Base-by-base conservation (phyloP, 2,888 invertebrate genomes). In the Volucella inanis region DNA sequence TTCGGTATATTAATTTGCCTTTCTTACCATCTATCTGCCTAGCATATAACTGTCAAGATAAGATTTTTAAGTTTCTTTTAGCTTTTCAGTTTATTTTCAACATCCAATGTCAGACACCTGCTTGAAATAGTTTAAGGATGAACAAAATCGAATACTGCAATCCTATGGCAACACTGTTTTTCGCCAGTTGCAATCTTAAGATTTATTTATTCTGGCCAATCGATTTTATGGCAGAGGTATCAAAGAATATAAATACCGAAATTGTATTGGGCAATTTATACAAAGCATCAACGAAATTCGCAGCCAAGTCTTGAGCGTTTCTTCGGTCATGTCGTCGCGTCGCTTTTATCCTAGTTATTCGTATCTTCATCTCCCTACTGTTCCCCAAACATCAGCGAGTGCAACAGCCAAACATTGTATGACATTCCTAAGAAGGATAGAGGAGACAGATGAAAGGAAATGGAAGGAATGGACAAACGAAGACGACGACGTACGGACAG, bases 351-450 rank as follows among this genome's bases (percentile, higher is more conserved):
- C 12, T 39, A 64, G 54, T 38, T 55, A 70, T 31, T 62, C 59
- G 67, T 62, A 47, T 38, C 67, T 43, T 62, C 57, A 75, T 71
- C 52, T 49, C 22, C 18, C 41, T 31, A 31, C 43, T 18, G 31
- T 62, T 74, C 41, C 59, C 47, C 65, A 79, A 82, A 50, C 71
- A 59, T 52, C 71, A 77, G 55, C 81, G 62, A 54, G 55, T 14
- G 76, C 65, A 76, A 59, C 74, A 84, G 64, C 59, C 71, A 75
- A 75, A 81, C 85, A 85, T 85, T 85, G 81, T 81, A 81, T 72
- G 68, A 68, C 72, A 84, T 77, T 77, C 85, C 81, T 62, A 62
- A 62, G 81, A 77, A 81, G 71, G 77, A 85, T 85, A 62, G 64
- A 52, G 85, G 57, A 68, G 81, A 62, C 84, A 71, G 65, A 72